phyloP scores from a whole-genome alignment of 2,113 vertebrate genomes.

The Phalacrocorax pelagicus region DNA sequence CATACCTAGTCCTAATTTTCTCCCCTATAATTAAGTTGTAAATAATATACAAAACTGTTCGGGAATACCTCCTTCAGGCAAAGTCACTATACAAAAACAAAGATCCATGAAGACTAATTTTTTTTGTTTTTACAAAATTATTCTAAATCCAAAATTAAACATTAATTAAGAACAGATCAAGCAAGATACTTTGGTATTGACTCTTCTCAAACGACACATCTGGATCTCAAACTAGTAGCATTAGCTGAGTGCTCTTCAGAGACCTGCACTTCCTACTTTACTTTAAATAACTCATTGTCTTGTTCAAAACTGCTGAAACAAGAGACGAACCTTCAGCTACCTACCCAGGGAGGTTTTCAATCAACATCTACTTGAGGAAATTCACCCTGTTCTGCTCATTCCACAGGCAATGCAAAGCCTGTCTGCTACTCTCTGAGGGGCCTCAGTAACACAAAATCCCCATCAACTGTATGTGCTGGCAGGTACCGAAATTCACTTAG shows the following conservation, averaged over 20 bases:
- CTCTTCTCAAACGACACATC: background rate
- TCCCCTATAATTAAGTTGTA: background rate
- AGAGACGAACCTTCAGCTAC: background rate
- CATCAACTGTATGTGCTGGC: background rate
- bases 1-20: background rate
- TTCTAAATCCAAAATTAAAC: background rate
- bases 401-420: background rate
- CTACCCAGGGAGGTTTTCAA: background rate
- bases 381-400: background rate
- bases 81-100: background rate
- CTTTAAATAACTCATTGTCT: background rate
- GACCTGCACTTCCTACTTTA: background rate
- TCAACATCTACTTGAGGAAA: background rate
- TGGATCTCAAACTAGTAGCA: background rate
- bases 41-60: background rate
- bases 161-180: background rate
- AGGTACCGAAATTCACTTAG: background rate
- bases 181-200: background rate
- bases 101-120: background rate
- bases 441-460: background rate
- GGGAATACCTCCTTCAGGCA: background rate
- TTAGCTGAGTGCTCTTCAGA: background rate
- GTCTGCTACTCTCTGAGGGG: background rate
- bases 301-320: background rate
- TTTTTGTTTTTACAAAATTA: background rate